A percentile compares a stretch with the other conserved stretches of the same genome.
phyloP scores from a whole-genome alignment of 2,113 vertebrate genomes.

The Hippocampus zosterae region DNA sequence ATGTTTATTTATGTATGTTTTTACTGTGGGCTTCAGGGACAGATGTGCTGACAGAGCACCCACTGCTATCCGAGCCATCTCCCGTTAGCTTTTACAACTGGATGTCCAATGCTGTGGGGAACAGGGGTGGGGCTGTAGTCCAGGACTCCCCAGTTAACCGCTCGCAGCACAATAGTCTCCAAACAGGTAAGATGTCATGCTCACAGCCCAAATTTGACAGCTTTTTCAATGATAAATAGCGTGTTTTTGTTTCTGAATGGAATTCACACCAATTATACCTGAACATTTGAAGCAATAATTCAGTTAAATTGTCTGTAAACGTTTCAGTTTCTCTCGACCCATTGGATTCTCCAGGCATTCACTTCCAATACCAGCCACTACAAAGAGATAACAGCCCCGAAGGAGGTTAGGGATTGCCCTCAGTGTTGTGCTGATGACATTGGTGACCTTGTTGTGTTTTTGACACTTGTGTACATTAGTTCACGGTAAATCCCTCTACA shows the following conservation, averaged over 20 bases:
- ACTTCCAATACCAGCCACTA: conserved; percentile 42
- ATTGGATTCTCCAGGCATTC: conserved; percentile 38
- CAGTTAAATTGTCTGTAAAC: background rate
- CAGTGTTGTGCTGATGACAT: conserved; percentile 36
- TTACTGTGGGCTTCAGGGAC: conserved; percentile 65
- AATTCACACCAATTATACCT: background rate
- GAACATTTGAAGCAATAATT: background rate
- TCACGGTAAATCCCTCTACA: background rate
- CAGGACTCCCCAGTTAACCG: conserved; percentile 86
- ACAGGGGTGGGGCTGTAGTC: conserved; percentile 77
- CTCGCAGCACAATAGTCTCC: conserved; percentile 87
- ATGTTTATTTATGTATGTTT: background rate
- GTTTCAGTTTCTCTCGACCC: conserved; percentile 40
- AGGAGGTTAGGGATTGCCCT: conserved; percentile 51
- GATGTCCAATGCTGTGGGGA: conserved; percentile 98
- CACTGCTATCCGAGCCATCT: conserved; percentile 89
- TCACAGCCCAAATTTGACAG: background rate
- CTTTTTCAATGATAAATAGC: background rate
- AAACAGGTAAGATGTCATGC: conserved; percentile 77
- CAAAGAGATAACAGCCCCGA: conserved; percentile 30
- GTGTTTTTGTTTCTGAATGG: background rate
- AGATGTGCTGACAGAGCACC: conserved; percentile 92
- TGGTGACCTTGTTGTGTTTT: conserved; percentile 23
- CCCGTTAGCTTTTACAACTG: conserved; percentile 98
- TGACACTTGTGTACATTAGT: background rate